Base-by-base conservation (phyloP, 2,113 vertebrate genomes). In the Asarcornis scutulata region DNA sequence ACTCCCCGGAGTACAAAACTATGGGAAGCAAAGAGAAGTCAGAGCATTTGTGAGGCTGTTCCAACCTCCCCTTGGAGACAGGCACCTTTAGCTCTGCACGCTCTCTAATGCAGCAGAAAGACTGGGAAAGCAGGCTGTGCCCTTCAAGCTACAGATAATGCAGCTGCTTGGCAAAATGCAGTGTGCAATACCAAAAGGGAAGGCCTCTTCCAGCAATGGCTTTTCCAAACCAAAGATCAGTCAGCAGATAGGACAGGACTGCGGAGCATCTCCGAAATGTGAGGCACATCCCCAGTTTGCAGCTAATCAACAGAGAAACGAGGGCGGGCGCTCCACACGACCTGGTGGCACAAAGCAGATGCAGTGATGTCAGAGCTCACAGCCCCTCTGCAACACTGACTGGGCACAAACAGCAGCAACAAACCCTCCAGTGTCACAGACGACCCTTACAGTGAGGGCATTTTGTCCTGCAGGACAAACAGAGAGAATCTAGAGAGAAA, bases 391-490 rank as follows among this genome's bases (percentile, higher is more conserved):
- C 64, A 86, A 53, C 64, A 36, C 68, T 52, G 64, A 46, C 76
- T 59, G 88, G 83, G 52, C 83, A 78, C 44, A 91, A 86, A 82
- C 76, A 91, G 62, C 75, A 46, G 66, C 66, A 15, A 74, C 31
- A 56, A 68, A 34, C 21, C 38, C 56, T 68, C 62, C 88, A 31
- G 48, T 72, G 60, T 36, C 58, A 50, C 56, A 42, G 42, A 64
- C 20, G 23, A 34, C n/a, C 52, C 69, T 36, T 34, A 88, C 88
- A 86, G 58, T 27, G 76, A 40, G 56, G 32, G 23, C 17, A 75
- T 72, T 94, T 81, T 93, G 60, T 90, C 53, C 62, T 31, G 64
- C 21, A 72, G 91, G 64, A 88, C 50, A 95, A 83, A 83, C 2
- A 80, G 23, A 81, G 23, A 48, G 42, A 55, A 88, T 52, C 12